Percentiles rank a stretch among this genome's conserved stretches.
Evolutionary conservation across 2,797 vertebrate species (phyloP).

Genomic region (Valencia hispanica): DNA sequence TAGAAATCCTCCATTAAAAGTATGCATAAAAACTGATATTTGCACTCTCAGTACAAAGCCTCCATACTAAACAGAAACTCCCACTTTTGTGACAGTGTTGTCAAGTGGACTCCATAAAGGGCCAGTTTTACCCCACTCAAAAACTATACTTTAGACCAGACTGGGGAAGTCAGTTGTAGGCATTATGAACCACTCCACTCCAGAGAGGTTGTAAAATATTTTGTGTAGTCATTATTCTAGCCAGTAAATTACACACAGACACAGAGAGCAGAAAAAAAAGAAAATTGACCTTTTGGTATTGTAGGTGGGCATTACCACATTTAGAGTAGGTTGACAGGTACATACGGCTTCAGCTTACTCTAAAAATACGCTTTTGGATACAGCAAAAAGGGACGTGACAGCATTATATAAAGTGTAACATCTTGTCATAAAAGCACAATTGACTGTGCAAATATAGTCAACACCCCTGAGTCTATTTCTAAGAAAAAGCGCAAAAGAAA

Average conservation of each 20-base stretch:
- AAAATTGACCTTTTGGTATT: conserved; percentile 61
- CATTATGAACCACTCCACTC: conserved; percentile 63
- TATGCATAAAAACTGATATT: conserved; percentile 25
- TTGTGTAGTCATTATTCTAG: conserved; percentile 50
- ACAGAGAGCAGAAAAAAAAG: conserved; percentile 50
- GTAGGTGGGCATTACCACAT: conserved; percentile 66
- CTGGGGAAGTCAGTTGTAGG: conserved; percentile 14
- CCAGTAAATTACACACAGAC: conserved; percentile 50
- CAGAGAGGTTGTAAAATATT: conserved; percentile 50
- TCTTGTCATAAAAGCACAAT: conserved; percentile 28
- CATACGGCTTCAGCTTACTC: conserved; percentile 58
- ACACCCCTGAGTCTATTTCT: conserved; percentile 13
- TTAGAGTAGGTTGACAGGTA: conserved; percentile 64
- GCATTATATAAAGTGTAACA: conserved; percentile 42
- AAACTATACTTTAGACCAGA: conserved; percentile 41
- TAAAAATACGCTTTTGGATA: conserved; percentile 55
- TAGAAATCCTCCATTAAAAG: neutral
- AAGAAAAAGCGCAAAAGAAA: neutral
- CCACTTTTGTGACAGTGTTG: conserved; percentile 24
- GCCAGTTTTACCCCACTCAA: conserved; percentile 38
- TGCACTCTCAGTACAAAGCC: conserved; percentile 16
- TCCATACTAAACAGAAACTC: conserved; percentile 43
- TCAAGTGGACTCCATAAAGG: conserved; percentile 36
- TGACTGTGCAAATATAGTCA: conserved; percentile 33
- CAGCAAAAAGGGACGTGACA: conserved; percentile 39